Conservation (phyloP, 2,797 vertebrate species). For the Acomys russatus region DNA sequence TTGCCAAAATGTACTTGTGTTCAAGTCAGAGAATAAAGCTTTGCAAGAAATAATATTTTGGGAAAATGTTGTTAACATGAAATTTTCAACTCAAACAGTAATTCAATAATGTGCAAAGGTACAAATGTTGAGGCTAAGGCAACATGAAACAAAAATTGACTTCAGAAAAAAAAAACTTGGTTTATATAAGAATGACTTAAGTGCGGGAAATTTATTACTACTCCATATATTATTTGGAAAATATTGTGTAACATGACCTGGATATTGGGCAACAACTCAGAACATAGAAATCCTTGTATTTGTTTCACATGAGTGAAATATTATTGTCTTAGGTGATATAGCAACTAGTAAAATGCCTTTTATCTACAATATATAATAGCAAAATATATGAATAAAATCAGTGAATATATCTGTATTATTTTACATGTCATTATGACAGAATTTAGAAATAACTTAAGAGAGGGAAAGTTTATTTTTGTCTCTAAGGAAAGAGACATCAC, state of each 20-base stretch:
- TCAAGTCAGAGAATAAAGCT: constrained; percentile 19
- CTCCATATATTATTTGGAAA: background rate
- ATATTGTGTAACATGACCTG: background rate
- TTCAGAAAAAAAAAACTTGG: background rate
- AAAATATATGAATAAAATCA: background rate
- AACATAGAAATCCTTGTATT: background rate
- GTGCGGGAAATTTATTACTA: background rate
- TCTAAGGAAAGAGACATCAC: background rate
- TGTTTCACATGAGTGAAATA: background rate
- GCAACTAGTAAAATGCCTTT: background rate
- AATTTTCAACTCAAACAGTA: constrained; percentile 14
- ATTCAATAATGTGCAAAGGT: background rate
- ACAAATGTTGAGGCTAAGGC: background rate
- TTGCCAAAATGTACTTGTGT: background rate
- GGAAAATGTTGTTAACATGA: background rate
- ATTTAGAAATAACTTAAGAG: background rate
- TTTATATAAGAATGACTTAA: background rate
- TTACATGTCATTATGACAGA: background rate
- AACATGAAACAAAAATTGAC: constrained; percentile 31
- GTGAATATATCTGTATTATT: background rate
- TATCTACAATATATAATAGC: background rate
- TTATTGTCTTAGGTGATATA: background rate
- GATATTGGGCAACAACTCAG: background rate
- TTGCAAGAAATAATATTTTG: background rate
- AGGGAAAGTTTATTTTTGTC: background rate